Evolutionary conservation across 2,113 vertebrate genomes (phyloP), one percentile per base, ranked within the genome.

Genomic region (Eurystomus gularis): DNA sequence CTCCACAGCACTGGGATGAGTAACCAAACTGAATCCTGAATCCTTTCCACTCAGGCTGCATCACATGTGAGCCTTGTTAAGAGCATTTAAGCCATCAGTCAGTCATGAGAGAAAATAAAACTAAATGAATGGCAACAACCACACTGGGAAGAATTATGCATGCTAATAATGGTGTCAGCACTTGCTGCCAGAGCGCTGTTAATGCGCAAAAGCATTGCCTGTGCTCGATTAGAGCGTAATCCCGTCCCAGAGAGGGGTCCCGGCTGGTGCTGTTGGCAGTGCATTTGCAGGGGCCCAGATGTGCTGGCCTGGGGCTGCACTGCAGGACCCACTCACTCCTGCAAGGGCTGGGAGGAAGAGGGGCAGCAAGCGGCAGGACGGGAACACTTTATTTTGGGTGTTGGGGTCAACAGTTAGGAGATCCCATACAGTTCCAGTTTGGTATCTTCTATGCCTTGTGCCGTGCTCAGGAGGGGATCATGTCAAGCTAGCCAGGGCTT

Each of bases 91-190:
- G 69, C 73, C 75, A 44, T 60, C 90, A 83, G 65, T 62, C 91
- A 80, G 64, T 7, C 81, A 84, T 1, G 8, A 89, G 91, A 85
- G 81, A 80, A 93, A 96, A 82, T 87, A 86, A 28, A 90, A 82
- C 70, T 46, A 79, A 76, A 76, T 15, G 37, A 54, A 88, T 28
- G 52, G 94, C 75, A 66, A 64, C 66, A 82, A 31, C 66, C 51
- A 46, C 46, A 4, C 35, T 75, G 51, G 26, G 57, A 75, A 82
- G 76, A 91, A 82, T 70, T 86, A 84, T 46, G 51, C 75, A 49
- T 4, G 2, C 35, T 85, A 69, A 39, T 82, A 87, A 65, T 65
- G 93, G 90, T 95, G 92, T 93, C 93, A 93, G 94, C 92, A 58
- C 93, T 88, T 83, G 90, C 91, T 93, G 82, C 72, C 2, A 42